These are phyloP conservation scores for Centroberyx gerrardi DNA, from an alignment of 2,797 vertebrate genomes.

Conservation along the genomic window DNA sequence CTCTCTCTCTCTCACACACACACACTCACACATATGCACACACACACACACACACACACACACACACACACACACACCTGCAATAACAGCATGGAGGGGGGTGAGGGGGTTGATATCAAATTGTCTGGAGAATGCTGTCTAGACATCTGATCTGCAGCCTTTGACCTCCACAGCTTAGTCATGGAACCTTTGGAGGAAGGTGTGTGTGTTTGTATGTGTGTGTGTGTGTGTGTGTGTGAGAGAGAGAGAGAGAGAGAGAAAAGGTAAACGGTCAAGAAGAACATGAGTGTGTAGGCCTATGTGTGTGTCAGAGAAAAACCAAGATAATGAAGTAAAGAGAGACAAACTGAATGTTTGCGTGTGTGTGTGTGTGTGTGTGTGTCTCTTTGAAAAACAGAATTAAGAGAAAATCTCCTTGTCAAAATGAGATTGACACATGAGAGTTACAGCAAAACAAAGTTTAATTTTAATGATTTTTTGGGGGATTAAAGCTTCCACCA, in stretches of 20 bases:
- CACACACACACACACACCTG: constrained; percentile 21
- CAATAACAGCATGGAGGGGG: constrained; percentile 19
- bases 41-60: neutral
- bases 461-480: no score
- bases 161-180: constrained; percentile 54
- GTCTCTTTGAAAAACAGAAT: no score
- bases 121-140: constrained; percentile 55
- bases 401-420: no score
- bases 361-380: no score
- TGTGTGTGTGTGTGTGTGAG: constrained; percentile 22
- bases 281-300: no score
- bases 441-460: no score
- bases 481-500: no score
- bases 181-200: constrained; percentile 16
- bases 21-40: neutral
- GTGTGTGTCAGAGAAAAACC: neutral
- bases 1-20: no score
- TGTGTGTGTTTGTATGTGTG: constrained; percentile 27
- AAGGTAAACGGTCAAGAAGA: no score
- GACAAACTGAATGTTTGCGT: no score
- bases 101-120: constrained; percentile 43
- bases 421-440: no score
- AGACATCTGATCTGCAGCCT: constrained; percentile 58
- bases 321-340: neutral
- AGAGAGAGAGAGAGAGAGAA: neutral